Conservation (phyloP, 2,113 vertebrate genomes). For the Chaenogobius annularis region DNA sequence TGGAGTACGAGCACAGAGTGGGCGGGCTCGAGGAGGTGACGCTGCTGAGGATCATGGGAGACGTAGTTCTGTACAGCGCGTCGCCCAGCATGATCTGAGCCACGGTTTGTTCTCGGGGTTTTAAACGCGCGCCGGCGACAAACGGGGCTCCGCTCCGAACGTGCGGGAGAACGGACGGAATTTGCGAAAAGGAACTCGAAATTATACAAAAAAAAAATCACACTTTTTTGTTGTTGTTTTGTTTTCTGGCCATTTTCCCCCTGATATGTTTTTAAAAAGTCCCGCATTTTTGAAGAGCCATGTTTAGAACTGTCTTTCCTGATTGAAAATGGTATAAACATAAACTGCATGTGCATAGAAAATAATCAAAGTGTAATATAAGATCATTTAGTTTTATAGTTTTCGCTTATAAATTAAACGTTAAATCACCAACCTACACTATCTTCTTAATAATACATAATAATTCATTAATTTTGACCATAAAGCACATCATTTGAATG, state of each 20-base stretch:
- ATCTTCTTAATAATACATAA: too few species aligned
- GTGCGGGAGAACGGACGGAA: neutral
- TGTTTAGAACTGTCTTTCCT: neutral
- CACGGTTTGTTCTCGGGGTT: neutral
- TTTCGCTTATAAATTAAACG: too few species aligned
- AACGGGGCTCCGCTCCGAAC: neutral
- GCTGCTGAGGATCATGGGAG: slow-evolving; percentile 71
- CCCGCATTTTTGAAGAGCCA: neutral
- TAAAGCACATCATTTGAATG: too few species aligned
- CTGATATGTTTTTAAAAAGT: neutral
- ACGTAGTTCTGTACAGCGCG: slow-evolving; percentile 70
- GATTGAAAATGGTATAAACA: neutral
- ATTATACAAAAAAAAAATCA: neutral
- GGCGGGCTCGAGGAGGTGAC: slow-evolving; percentile 77
- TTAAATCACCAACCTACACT: too few species aligned
- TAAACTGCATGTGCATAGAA: neutral
- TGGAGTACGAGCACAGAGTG: slow-evolving; percentile 79
- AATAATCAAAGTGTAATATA: too few species aligned
- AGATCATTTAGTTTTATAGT: too few species aligned
- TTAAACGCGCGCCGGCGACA: neutral
- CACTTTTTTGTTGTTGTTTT: too few species aligned
- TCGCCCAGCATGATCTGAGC: slow-evolving; percentile 77
- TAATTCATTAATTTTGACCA: too few species aligned
- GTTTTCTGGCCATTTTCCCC: neutral
- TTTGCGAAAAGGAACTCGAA: neutral